Evolutionary conservation across 2,797 vertebrate genomes (phyloP), one percentile per base, ranked within the genome.

Genomic region (Rhincodon typus): DNA sequence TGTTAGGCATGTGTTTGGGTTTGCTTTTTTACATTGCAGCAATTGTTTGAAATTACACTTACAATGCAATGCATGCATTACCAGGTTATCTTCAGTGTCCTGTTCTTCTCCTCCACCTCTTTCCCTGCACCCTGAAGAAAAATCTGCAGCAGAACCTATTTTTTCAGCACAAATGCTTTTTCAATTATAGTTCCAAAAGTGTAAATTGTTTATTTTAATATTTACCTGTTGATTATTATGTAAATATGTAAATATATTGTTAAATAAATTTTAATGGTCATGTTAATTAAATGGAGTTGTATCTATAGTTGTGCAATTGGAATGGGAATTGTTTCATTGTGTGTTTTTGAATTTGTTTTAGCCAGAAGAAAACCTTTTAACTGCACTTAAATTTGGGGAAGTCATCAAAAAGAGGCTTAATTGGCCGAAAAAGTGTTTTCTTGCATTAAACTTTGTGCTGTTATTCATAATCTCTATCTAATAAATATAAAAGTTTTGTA

Each of bases 191-290:
- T 98, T 98, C 98, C 98, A 98, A 99, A 99, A 98, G 98, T 98
- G 98, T 98, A 98, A 97, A 98, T 97, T 98, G 98, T 99, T 98
- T 99, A 99, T 99, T 99, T 99, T 99, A 99, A 99, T 99, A 99
- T 98, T 99, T 98, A 98, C 98, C 98, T 98, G 98, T 98, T 98
- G 98, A 98, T 98, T 97, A 97, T 98, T 97, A 97, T 99, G 98
- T 99, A 98, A 98, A 99, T 99, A 98, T 99, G 99, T 99, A 99
- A 97, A 99, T 99, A 99, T 97, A 98, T 98, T 98, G 98, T 99
- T 99, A 99, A 99, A 99, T 99, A 99, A 99, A 99, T 99, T 99
- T 99, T 99, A 99, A 99, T 98, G 98, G 98, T 99, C 97, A 97
- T 99, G 99, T 99, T 99, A 98, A 98, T 98, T 95, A 95, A 95